These are phyloP conservation scores for Hyperopisus bebe DNA, from an alignment of 2,113 vertebrate genomes.

Conservation along the genomic window DNA sequence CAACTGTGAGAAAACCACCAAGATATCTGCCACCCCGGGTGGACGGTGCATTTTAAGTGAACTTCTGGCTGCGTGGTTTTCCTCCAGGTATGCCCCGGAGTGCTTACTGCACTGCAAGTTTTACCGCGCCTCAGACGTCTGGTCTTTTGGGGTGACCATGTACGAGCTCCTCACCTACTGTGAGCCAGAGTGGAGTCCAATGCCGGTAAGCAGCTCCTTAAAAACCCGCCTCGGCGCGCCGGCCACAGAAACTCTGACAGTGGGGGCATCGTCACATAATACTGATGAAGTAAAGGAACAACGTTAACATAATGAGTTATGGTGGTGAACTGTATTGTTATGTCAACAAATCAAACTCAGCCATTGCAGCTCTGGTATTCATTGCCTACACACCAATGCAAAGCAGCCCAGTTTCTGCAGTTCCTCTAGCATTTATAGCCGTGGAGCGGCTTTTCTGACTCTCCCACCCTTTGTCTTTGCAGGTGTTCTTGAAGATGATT, in stretches of 20 bases:
- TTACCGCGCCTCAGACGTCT: conserved; percentile 77
- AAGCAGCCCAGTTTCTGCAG: not conserved
- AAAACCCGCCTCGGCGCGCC: not conserved
- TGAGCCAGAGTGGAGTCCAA: conserved; percentile 68
- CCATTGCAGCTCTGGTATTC: not conserved
- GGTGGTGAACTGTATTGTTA: not conserved
- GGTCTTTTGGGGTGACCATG: conserved; percentile 78
- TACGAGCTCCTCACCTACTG: conserved; percentile 81
- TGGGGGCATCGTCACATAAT: not conserved
- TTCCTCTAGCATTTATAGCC: not conserved
- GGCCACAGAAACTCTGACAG: not conserved
- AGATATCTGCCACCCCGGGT: not conserved
- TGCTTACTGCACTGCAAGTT: conserved; percentile 77
- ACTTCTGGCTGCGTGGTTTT: not conserved
- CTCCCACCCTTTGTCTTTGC: not conserved
- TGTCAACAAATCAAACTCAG: not conserved
- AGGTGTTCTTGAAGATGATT: conserved; percentile 78
- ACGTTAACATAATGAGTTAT: not conserved
- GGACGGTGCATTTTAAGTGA: not conserved
- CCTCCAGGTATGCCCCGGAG: conserved; percentile 74
- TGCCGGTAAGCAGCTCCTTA: conserved; percentile 53
- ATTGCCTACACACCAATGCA: not conserved
- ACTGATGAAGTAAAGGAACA: not conserved
- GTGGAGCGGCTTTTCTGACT: not conserved
- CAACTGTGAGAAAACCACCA: not conserved